Conservation (phyloP, 1,140 invertebrate genomes). For the Drosophila yakuba region DNA sequence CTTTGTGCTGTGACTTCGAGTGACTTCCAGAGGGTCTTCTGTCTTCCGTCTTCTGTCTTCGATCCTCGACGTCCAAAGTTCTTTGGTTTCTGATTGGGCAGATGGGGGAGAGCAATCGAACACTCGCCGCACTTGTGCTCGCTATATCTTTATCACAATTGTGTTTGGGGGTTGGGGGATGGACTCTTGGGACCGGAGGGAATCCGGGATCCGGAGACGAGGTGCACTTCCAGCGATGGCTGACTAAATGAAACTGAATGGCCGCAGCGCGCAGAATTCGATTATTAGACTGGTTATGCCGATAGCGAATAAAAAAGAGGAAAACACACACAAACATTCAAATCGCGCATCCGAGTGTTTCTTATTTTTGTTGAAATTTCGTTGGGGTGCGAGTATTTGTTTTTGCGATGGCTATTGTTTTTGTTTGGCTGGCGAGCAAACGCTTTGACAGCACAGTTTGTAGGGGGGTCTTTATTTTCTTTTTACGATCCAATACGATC, state of each 20-base stretch:
- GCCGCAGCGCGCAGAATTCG: conserved; percentile 33
- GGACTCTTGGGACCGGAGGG: conserved; percentile 1
- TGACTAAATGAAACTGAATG: conserved; percentile 56
- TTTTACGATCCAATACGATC: conserved; percentile 3
- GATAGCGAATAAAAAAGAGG: neutral
- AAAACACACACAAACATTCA: conserved; percentile 39
- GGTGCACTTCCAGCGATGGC: conserved; percentile 40
- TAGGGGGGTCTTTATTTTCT: neutral
- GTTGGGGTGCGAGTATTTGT: conserved; percentile 18
- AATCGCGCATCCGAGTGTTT: conserved; percentile 24
- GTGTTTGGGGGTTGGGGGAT: neutral
- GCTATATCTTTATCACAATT: conserved; percentile 67
- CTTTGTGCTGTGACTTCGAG: conserved; percentile 3
- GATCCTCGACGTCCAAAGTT: conserved; percentile 35
- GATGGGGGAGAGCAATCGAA: conserved; percentile 15
- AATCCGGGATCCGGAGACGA: conserved; percentile 12
- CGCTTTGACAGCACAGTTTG: conserved; percentile 27
- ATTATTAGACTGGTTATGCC: conserved; percentile 42
- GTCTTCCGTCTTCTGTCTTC: neutral
- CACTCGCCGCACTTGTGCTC: conserved; percentile 49
- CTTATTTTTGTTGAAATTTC: conserved; percentile 20
- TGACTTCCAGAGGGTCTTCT: conserved; percentile 8
- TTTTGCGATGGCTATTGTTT: conserved; percentile 37
- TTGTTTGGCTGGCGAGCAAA: conserved; percentile 36
- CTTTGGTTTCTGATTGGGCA: conserved; percentile 52